Evolutionary conservation across 2,888 invertebrate genomes (phyloP), one percentile per base, ranked within the genome.

Genomic region (Microctonus hyperodae): DNA sequence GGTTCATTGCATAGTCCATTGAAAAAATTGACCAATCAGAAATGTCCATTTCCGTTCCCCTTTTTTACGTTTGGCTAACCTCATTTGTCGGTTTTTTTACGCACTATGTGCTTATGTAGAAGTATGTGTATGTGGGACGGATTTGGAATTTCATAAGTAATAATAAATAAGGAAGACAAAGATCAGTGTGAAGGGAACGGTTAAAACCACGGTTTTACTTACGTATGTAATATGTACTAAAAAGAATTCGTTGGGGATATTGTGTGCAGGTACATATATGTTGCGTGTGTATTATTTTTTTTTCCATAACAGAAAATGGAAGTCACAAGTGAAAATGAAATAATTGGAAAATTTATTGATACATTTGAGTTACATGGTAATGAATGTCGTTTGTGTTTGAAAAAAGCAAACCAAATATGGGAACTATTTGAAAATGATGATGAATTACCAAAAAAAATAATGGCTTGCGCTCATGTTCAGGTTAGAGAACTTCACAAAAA

Each of bases 401-500:
- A 75, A 72, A 72, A 70, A 68, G 73, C 76, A 62, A 69, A 66
- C n/a, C 72, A 77, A 53, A 68, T 70, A 53, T 77, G 78, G 73
- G 72, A 78, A 67, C 69, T 80, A n/a, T 80, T 80, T 67, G 70
- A 68, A 60, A 72, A 73, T 65, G 72, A 73, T 62, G 72, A 73
- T 37, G 73, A 75, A 55, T 72, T 80, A 66, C 67, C 76, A 31
- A 67, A 68, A 62, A 81, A 81, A 72, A 71, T 81, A 61, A 79
- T 80, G 79, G 78, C 78, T 40, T 74, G 80, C 62, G 81, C 80
- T 66, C 76, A 78, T 10, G 78, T 81, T 61, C 79, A 81, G 81
- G 81, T 81, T 81, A 81, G 77, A 64, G 16, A 37, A 16, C 9
- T 16, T 7, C 6, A 44, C 7, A 16, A n/a, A 16, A 7, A 37